Conservation (phyloP, 1,140 invertebrate genomes). For the Ceratoteleas bidentatus region DNA sequence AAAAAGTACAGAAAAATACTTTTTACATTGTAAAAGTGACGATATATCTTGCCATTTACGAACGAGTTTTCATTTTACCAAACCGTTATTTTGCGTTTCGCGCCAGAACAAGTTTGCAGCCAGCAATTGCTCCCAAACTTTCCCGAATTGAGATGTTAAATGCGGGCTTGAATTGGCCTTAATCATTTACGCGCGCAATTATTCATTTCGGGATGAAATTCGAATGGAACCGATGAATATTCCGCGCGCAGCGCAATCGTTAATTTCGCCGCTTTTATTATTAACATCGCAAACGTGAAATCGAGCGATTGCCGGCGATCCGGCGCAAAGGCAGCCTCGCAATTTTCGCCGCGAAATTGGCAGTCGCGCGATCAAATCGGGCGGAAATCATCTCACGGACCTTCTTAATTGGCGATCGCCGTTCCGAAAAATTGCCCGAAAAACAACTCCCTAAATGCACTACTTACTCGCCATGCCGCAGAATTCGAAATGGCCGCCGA, state of each 20-base stretch:
- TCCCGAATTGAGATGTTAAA: not conserved
- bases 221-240: not conserved
- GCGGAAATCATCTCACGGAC: too few relatives aligned
- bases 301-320: not conserved
- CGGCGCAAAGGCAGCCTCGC: too few relatives aligned
- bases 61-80: not conserved
- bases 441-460: not conserved
- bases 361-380: too few relatives aligned
- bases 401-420: too few relatives aligned
- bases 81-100: too few relatives aligned
- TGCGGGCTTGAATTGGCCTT: not conserved
- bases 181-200: not conserved
- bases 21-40: too few relatives aligned
- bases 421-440: too few relatives aligned
- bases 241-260: not conserved
- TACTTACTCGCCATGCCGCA: constrained; percentile 6
- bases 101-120: too few relatives aligned
- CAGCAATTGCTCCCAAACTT: not conserved
- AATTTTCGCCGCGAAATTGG: too few relatives aligned
- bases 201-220: not conserved
- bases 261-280: not conserved
- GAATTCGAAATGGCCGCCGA: not conserved
- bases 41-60: constrained; percentile 31
- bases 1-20: too few relatives aligned
- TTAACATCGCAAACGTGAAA: not conserved